These are phyloP conservation scores for Danio choprae DNA, from an alignment of 2,797 vertebrate species.

Conservation along the genomic window DNA sequence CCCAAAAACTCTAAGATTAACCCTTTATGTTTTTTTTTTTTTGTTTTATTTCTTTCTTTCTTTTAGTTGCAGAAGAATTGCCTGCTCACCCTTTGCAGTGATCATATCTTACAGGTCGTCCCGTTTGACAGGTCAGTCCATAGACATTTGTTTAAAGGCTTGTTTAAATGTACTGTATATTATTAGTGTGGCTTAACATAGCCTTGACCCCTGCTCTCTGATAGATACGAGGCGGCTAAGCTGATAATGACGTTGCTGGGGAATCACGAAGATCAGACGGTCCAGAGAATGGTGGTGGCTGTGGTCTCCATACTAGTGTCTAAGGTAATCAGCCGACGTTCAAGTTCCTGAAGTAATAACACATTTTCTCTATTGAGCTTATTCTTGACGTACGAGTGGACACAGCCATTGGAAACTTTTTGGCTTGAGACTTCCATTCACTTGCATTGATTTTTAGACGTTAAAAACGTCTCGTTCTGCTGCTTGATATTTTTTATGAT, in stretches of 20 bases:
- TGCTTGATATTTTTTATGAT: too few species aligned
- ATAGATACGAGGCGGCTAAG: slow-evolving; percentile 90
- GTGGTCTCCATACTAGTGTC: slow-evolving; percentile 92
- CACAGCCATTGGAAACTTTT: too few species aligned
- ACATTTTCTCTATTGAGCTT: too few species aligned
- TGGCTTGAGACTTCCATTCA: too few species aligned
- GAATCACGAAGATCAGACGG: slow-evolving; percentile 88
- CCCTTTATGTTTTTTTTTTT: neutral
- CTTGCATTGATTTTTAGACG: too few species aligned
- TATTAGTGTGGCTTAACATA: neutral
- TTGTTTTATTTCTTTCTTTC: neutral
- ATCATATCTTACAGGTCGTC: slow-evolving; percentile 91
- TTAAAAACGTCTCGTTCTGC: too few species aligned
- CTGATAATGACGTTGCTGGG: slow-evolving; percentile 94
- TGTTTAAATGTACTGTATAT: slow-evolving; percentile 11
- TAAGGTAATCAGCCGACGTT: slow-evolving; percentile 82
- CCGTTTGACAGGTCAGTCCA: slow-evolving; percentile 91
- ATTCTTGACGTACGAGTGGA: too few species aligned
- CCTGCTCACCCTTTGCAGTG: slow-evolving; percentile 91
- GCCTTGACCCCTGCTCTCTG: slow-evolving; percentile 14
- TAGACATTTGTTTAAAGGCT: neutral
- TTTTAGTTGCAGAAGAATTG: slow-evolving; percentile 93
- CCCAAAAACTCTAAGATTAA: too few species aligned
- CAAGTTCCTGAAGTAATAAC: too few species aligned
- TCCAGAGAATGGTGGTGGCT: slow-evolving; percentile 93